Evolutionary conservation across 2,888 invertebrate species (phyloP).

Genomic region (Dione juno): DNA sequence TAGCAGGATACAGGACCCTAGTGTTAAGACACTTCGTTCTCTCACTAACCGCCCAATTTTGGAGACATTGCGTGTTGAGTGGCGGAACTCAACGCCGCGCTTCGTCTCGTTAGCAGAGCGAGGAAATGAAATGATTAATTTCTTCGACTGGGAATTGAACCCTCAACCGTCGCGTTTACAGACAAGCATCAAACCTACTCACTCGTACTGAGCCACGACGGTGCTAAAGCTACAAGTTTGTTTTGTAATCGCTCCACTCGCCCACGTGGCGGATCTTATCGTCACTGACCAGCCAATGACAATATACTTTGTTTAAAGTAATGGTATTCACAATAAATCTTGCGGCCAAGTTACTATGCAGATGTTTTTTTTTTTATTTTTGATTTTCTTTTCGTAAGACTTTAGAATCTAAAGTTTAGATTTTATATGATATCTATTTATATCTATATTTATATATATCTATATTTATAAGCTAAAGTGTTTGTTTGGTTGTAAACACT

Average conservation of each 20-base stretch:
- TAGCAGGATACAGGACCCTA: too few species aligned
- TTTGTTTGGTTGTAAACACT: neutral
- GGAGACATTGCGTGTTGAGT: too few species aligned
- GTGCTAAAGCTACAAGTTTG: neutral
- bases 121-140: neutral
- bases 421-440: neutral
- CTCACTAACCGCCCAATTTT: too few species aligned
- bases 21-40: too few species aligned
- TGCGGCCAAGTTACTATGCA: neutral
- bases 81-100: too few species aligned
- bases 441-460: too few species aligned
- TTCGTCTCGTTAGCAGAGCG: too few species aligned
- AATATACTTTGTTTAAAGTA: slow-evolving; percentile 24
- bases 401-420: slow-evolving; percentile 2
- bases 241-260: slow-evolving; percentile 10
- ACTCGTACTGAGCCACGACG: neutral
- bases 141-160: neutral
- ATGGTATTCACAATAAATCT: slow-evolving; percentile 23
- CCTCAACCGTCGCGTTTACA: neutral
- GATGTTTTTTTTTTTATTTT: neutral
- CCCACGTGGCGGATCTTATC: slow-evolving; percentile 30
- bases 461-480: too few species aligned
- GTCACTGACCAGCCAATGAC: slow-evolving; percentile 14
- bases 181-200: too few species aligned
- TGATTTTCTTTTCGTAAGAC: neutral